Conservation (phyloP, 2,888 invertebrate species). For the Pseudococcus longispinus region DNA sequence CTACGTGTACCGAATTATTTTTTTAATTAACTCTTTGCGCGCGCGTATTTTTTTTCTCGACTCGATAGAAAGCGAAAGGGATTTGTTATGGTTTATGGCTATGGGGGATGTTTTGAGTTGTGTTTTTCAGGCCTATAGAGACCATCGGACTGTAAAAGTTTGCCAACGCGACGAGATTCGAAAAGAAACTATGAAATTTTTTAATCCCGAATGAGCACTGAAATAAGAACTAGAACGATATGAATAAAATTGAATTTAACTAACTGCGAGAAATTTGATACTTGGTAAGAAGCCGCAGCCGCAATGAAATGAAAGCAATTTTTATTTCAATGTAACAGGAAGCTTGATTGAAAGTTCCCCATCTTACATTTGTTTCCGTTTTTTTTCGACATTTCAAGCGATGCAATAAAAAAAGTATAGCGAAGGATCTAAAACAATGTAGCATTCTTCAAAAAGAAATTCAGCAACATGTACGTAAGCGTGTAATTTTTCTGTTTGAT, state of each 20-base stretch:
- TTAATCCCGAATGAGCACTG: background rate
- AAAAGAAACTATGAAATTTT: background rate
- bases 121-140: background rate
- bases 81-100: background rate
- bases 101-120: background rate
- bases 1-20: conserved; percentile 35
- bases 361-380: background rate
- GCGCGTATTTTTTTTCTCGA: background rate
- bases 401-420: too few species aligned
- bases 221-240: background rate
- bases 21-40: conserved; percentile 4
- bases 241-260: background rate
- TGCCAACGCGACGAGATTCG: background rate
- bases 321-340: background rate
- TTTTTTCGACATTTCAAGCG: background rate
- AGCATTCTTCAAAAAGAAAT: too few species aligned
- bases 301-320: background rate
- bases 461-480: too few species aligned
- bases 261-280: background rate
- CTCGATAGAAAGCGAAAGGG: background rate
- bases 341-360: background rate
- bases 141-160: background rate
- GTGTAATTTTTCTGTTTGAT: too few species aligned
- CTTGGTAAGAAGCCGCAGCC: background rate
- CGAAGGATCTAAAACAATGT: too few species aligned